Conservation (phyloP, 2,797 vertebrate species). For the Fistularia tabacaria region DNA sequence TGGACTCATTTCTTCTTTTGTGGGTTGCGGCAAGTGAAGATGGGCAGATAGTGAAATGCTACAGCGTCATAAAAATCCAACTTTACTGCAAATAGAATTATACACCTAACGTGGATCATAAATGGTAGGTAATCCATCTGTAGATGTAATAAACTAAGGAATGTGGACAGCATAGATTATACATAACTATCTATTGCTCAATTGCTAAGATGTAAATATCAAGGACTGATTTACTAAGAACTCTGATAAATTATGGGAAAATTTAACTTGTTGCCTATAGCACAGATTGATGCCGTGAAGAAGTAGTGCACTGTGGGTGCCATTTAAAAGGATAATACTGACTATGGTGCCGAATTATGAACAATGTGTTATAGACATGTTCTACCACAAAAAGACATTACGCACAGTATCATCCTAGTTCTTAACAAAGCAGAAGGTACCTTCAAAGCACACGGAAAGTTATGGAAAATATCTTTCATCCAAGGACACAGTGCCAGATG, state of each 20-base stretch:
- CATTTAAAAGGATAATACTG: conserved; percentile 48
- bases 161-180: conserved; percentile 72
- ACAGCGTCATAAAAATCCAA: conserved; percentile 65
- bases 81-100: conserved; percentile 76
- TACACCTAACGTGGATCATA: conserved; percentile 76
- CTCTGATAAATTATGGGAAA: conserved; percentile 69
- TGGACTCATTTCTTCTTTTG: conserved; percentile 47
- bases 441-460: conserved; percentile 85
- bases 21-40: conserved; percentile 14
- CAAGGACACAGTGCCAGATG: conserved; percentile 94
- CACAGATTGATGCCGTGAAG: conserved; percentile 31
- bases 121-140: conserved; percentile 72
- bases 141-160: conserved; percentile 72
- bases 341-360: conserved; percentile 41
- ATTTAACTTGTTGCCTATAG: conserved; percentile 69
- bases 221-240: conserved; percentile 73
- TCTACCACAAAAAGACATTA: conserved; percentile 68
- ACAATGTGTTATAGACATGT: conserved; percentile 58
- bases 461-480: conserved; percentile 96
- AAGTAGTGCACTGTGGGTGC: conserved; percentile 26
- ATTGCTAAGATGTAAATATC: conserved; percentile 68
- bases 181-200: conserved; percentile 69
- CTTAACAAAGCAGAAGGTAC: conserved; percentile 85
- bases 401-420: conserved; percentile 79
- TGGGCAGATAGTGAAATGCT: conserved; percentile 44